Conservation (phyloP, 2,888 invertebrate species). For the Boloria selene region DNA sequence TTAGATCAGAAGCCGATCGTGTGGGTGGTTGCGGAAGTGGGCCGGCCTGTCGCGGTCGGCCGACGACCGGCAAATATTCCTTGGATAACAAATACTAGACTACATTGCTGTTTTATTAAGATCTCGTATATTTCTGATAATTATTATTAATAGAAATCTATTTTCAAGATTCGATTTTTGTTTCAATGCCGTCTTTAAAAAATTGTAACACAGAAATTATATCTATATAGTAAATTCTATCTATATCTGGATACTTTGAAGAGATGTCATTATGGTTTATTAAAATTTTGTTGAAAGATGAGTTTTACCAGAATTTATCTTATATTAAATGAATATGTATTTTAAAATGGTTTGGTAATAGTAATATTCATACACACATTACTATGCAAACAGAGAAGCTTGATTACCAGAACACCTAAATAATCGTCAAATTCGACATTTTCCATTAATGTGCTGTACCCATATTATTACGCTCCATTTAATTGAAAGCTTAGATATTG, state of each 20-base stretch:
- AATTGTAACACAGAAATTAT: too few species aligned
- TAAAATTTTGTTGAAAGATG: too few species aligned
- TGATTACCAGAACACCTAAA: too few species aligned
- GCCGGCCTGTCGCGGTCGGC: slow-evolving; percentile 21
- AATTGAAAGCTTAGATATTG: slow-evolving; percentile 3
- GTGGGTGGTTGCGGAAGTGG: slow-evolving; percentile 47
- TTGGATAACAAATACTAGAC: slow-evolving; percentile 23
- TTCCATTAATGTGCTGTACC: neutral
- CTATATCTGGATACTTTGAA: too few species aligned
- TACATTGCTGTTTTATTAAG: slow-evolving; percentile 15
- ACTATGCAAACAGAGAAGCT: too few species aligned
- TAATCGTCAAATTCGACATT: neutral
- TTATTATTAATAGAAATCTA: neutral
- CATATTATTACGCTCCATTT: slow-evolving; percentile 4
- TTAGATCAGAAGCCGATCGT: slow-evolving; percentile 56
- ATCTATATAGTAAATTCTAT: too few species aligned
- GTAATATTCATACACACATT: too few species aligned
- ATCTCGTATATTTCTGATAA: neutral
- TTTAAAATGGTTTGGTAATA: too few species aligned
- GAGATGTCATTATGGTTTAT: too few species aligned
- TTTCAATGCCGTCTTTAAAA: too few species aligned
- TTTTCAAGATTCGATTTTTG: neutral
- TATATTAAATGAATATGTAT: too few species aligned
- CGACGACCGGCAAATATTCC: slow-evolving; percentile 23
- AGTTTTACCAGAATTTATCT: too few species aligned